Evolutionary conservation across 1,140 invertebrate species (phyloP).

Genomic region (Archegozetes longisetosus): DNA sequence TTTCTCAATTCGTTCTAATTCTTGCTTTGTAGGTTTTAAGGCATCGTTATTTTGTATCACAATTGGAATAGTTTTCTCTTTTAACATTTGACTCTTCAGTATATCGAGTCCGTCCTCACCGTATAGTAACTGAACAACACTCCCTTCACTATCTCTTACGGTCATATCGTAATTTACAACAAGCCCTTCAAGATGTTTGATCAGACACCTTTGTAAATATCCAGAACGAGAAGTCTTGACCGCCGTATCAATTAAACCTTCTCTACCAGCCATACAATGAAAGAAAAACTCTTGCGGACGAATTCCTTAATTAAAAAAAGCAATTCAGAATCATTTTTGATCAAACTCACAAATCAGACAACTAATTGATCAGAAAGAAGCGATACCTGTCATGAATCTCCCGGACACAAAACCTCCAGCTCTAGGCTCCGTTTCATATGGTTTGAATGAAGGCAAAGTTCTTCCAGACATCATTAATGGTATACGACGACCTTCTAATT

Average conservation of each 20-base stretch:
- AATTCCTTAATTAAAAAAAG: too few species aligned
- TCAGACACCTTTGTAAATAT: constrained; percentile 91
- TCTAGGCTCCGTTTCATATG: constrained; percentile 73
- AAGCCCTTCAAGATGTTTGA: constrained; percentile 94
- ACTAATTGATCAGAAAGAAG: too few species aligned
- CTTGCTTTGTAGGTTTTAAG: constrained; percentile 38
- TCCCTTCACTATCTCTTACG: constrained; percentile 83
- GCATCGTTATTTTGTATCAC: constrained; percentile 55
- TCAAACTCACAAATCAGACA: too few species aligned
- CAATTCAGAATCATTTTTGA: too few species aligned
- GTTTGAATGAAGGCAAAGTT: constrained; percentile 77
- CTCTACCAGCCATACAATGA: constrained; percentile 98
- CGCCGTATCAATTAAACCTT: constrained; percentile 57
- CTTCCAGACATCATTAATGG: constrained; percentile 85
- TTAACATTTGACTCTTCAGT: constrained; percentile 65
- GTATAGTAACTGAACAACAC: constrained; percentile 89
- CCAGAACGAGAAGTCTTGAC: constrained; percentile 87
- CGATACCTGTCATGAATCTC: constrained; percentile 90
- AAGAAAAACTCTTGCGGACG: constrained; percentile 96
- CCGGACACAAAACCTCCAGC: constrained; percentile 92
- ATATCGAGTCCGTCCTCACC: constrained; percentile 96
- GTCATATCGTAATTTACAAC: constrained; percentile 79
- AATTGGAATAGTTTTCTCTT: constrained; percentile 57
- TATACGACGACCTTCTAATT: constrained; percentile 91
- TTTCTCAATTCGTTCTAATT: constrained; percentile 40